phyloP scores from a whole-genome alignment of 2,113 vertebrate genomes.

The Piaya cayana region DNA sequence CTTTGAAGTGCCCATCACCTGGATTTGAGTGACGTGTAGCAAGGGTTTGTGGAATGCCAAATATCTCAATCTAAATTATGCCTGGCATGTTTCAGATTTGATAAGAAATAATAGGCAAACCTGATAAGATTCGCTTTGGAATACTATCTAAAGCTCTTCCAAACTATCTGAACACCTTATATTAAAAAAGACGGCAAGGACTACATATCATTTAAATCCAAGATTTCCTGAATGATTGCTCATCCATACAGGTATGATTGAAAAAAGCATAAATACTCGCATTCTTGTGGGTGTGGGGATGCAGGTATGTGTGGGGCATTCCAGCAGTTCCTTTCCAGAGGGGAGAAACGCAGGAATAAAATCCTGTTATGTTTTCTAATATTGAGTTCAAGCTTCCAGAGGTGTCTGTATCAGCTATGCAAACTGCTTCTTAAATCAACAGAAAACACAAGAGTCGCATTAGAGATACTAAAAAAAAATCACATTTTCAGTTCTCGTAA shows the following conservation, averaged over 20 bases:
- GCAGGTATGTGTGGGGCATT: background rate
- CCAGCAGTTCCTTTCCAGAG: background rate
- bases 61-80: slow-evolving; percentile 5
- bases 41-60: background rate
- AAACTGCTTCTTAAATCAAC: background rate
- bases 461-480: background rate
- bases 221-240: background rate
- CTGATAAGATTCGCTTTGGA: background rate
- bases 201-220: background rate
- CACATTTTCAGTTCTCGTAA: background rate
- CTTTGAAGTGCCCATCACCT: slow-evolving; percentile 27
- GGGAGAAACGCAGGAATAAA: background rate
- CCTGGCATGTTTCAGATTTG: slow-evolving; percentile 36
- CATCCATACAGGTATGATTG: background rate
- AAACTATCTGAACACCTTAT: background rate
- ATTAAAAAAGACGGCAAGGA: background rate
- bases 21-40: slow-evolving; percentile 1
- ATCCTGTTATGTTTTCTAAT: background rate
- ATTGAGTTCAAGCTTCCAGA: background rate
- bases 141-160: background rate
- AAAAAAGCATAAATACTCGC: background rate
- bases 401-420: background rate
- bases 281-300: background rate
- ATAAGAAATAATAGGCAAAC: slow-evolving; percentile 28
- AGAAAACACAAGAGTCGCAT: background rate